Percentiles rank a stretch among this genome's conserved stretches.
Evolutionary conservation across 2,113 vertebrate genomes (phyloP).

Genomic region (Cynopterus brachyotis): DNA sequence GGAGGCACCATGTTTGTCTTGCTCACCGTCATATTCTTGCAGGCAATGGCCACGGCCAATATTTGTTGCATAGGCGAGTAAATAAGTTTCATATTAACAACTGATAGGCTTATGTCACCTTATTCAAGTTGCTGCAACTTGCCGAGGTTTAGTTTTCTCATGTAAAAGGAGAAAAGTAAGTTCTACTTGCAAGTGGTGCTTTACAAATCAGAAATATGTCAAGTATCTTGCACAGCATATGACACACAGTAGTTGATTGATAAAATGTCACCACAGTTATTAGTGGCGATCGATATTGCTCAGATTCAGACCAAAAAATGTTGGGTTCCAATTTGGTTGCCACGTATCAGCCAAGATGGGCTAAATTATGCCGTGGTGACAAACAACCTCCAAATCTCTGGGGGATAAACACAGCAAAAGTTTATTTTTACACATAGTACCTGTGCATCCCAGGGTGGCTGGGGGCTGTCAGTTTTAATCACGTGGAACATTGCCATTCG

Average conservation of each 20-base stretch:
- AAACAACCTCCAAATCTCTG: background rate
- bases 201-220: background rate
- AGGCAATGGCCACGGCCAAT: background rate
- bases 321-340: background rate
- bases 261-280: background rate
- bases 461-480: background rate
- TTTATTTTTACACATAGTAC: background rate
- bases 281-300: background rate
- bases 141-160: background rate
- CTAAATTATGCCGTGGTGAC: background rate
- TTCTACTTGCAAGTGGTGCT: background rate
- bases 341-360: background rate
- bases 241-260: background rate
- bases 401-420: background rate
- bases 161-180: background rate
- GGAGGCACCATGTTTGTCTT: background rate
- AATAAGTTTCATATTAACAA: background rate
- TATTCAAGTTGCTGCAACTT: background rate
- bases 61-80: background rate
- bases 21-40: background rate
- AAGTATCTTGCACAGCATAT: background rate
- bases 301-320: background rate
- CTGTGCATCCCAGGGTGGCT: background rate
- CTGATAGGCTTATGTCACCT: background rate
- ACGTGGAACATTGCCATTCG: background rate